Conservation (phyloP, 2,113 vertebrate species). For the Talpa occidentalis region DNA sequence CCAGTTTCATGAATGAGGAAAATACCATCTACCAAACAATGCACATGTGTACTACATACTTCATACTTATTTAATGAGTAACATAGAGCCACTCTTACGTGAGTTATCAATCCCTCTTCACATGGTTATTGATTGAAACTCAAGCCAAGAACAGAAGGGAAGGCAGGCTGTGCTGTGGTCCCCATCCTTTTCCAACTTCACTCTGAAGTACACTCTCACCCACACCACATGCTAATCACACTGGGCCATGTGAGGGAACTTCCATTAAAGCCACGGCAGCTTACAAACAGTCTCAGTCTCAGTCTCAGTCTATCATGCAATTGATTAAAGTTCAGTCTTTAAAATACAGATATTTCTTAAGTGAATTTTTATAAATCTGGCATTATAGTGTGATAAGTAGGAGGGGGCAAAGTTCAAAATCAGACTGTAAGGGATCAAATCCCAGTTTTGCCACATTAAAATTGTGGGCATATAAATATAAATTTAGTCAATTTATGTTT, state of each 20-base stretch:
- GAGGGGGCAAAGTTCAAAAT: neutral
- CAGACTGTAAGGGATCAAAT: neutral
- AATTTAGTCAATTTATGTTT: neutral
- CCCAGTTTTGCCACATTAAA: neutral
- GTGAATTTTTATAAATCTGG: neutral
- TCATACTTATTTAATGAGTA: neutral
- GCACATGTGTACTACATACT: neutral
- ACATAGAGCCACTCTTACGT: neutral
- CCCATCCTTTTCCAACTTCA: neutral
- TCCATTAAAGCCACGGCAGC: neutral
- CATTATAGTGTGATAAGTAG: neutral
- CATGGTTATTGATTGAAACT: neutral
- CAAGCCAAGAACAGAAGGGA: neutral
- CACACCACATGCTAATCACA: rapidly evolving
- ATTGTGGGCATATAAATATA: neutral
- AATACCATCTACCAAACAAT: neutral
- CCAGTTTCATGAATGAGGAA: neutral
- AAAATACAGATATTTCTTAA: neutral
- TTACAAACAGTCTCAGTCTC: neutral
- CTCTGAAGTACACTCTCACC: neutral
- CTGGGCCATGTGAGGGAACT: neutral
- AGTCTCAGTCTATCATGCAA: neutral
- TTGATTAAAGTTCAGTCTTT: neutral
- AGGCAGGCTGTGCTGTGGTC: neutral
- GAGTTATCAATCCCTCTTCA: neutral